Evolutionary conservation across 2,888 invertebrate species (phyloP).

Genomic region (Orchesellides sinensis): DNA sequence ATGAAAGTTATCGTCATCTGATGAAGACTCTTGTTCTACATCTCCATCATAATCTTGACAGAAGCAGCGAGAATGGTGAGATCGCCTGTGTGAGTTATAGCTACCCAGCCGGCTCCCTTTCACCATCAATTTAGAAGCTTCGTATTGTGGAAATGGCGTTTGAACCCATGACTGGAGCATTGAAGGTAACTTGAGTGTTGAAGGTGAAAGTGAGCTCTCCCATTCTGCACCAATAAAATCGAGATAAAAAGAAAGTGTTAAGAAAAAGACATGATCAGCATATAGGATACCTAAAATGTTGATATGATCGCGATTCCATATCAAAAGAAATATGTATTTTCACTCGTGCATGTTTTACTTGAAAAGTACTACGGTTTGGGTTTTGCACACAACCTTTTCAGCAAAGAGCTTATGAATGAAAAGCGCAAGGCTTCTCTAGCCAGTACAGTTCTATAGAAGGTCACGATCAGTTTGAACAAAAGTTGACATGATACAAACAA

Average conservation of each 20-base stretch:
- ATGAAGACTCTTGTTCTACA: conserved; percentile 46
- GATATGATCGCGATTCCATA: too few species aligned
- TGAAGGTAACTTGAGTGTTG: conserved; percentile 49
- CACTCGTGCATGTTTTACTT: too few species aligned
- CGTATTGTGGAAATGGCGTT: conserved; percentile 57
- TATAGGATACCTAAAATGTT: not conserved
- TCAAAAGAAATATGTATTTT: too few species aligned
- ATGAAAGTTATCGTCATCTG: conserved; percentile 37
- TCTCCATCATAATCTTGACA: conserved; percentile 44
- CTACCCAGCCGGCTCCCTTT: conserved; percentile 44
- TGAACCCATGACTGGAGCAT: conserved; percentile 61
- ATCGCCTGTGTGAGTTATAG: not conserved
- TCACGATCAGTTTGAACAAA: too few species aligned
- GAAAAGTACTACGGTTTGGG: too few species aligned
- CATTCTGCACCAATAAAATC: conserved; percentile 33
- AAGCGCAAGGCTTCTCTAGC: too few species aligned
- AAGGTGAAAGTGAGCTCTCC: conserved; percentile 61
- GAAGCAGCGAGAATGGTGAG: conserved; percentile 31
- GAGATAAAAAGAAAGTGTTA: not conserved
- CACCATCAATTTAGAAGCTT: conserved; percentile 58
- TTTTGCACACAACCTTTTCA: too few species aligned
- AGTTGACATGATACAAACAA: too few species aligned
- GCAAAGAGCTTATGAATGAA: too few species aligned
- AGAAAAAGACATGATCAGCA: conserved; percentile 36
- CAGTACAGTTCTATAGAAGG: too few species aligned